A percentile compares a stretch with the other conserved stretches of the same genome.
Evolutionary conservation across 1,140 invertebrate species (phyloP).

Genomic region (Meteorus sp.): DNA sequence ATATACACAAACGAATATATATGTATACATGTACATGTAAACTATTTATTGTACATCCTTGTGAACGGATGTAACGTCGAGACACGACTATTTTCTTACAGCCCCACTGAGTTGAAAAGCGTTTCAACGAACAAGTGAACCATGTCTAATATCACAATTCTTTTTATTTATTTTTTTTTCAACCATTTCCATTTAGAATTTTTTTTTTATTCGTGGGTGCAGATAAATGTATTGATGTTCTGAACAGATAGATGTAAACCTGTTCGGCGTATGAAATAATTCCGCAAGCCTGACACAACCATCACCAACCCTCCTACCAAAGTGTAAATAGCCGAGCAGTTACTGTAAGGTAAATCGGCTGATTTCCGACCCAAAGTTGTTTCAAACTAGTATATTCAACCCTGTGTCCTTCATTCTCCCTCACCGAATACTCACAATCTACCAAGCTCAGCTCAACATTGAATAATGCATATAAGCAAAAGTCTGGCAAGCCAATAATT

Average conservation of each 20-base stretch:
- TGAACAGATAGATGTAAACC: no score
- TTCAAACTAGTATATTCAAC: slow-evolving; percentile 18
- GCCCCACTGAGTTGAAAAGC: background rate
- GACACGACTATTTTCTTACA: background rate
- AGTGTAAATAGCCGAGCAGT: slow-evolving; percentile 17
- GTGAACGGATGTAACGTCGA: slow-evolving; percentile 4
- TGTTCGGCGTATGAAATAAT: no score
- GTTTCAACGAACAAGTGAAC: slow-evolving; percentile 5
- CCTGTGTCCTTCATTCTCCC: slow-evolving; percentile 7
- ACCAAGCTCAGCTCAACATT: slow-evolving; percentile 22
- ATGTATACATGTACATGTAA: no score
- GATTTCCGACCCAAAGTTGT: slow-evolving; percentile 30
- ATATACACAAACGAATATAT: no score
- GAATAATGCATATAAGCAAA: slow-evolving; percentile 39
- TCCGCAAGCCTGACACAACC: no score
- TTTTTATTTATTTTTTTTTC: background rate
- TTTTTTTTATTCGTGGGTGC: background rate
- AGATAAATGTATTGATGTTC: no score
- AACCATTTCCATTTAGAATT: background rate
- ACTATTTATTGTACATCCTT: no score
- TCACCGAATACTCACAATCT: background rate
- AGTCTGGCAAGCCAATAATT: slow-evolving; percentile 34
- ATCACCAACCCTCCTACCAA: no score
- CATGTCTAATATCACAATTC: background rate
- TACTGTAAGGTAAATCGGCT: slow-evolving; percentile 27